A percentile compares a stretch with the other conserved stretches of the same genome.
Conservation (phyloP, 2,113 vertebrate genomes). For the Nesoenas mayeri region DNA sequence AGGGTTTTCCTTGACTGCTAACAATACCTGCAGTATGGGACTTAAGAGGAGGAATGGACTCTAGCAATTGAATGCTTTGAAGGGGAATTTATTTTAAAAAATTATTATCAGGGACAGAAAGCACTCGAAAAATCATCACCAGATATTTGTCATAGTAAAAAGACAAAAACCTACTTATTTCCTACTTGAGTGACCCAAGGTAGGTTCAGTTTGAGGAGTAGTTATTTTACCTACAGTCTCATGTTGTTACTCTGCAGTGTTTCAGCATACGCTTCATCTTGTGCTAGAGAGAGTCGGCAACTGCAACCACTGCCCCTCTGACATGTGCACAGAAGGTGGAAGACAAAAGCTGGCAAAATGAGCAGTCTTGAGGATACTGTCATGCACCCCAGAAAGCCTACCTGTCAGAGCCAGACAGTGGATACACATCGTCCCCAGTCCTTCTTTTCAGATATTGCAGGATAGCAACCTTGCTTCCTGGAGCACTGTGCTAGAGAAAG, state of each 20-base stretch:
- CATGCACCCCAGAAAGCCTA: not conserved
- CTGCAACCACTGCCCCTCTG: not conserved
- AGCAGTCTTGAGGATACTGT: not conserved
- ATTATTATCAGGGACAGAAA: not conserved
- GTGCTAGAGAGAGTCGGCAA: not conserved
- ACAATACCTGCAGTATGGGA: not conserved
- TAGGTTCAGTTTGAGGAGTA: not conserved
- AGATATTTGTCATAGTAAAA: not conserved
- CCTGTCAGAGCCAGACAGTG: not conserved
- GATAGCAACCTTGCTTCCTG: not conserved
- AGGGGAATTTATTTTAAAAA: not conserved
- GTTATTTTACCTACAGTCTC: not conserved
- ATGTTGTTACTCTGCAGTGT: not conserved
- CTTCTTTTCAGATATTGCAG: not conserved
- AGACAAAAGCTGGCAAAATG: not conserved
- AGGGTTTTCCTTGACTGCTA: not conserved
- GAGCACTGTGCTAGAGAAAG: not conserved
- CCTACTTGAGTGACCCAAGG: accelerated
- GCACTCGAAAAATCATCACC: not conserved
- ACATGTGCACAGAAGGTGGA: not conserved
- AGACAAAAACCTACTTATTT: not conserved
- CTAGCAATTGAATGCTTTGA: not conserved
- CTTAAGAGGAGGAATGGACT: not conserved
- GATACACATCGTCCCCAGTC: not conserved
- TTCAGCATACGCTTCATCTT: not conserved